A percentile compares a stretch with the other conserved stretches of the same genome.
These are phyloP conservation scores for Takifugu rubripes DNA, from an alignment of 2,797 vertebrate genomes.

Conservation along the genomic window DNA sequence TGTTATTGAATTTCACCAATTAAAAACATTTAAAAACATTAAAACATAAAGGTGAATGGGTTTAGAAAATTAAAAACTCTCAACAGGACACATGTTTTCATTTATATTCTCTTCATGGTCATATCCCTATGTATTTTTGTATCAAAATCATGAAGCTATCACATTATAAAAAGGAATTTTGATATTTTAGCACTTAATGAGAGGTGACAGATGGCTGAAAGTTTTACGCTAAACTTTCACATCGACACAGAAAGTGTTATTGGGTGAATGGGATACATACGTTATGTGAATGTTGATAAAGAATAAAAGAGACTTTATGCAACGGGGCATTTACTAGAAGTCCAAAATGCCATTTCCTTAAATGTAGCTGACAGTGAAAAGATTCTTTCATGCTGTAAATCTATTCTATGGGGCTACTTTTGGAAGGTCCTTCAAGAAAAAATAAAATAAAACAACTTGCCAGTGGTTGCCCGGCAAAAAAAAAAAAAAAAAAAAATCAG, in stretches of 20 bases:
- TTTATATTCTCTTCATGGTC: too few relatives aligned
- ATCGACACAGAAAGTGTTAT: too few relatives aligned
- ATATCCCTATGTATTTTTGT: too few relatives aligned
- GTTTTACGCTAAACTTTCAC: background rate
- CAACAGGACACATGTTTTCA: too few relatives aligned
- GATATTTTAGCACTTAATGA: background rate
- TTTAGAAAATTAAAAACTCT: too few relatives aligned
- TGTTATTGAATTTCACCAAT: too few relatives aligned
- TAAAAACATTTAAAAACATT: too few relatives aligned
- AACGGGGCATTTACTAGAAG: conserved; percentile 7
- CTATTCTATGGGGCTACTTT: conserved; percentile 18
- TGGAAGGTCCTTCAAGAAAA: conserved; percentile 37
- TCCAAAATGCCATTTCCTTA: conserved; percentile 7
- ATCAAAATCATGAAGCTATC: too few relatives aligned
- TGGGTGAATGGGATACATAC: too few relatives aligned
- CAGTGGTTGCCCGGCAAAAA: conserved; percentile 26
- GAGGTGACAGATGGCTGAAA: background rate
- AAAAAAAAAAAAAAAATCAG: conserved; percentile 23
- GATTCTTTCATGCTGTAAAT: conserved; percentile 8
- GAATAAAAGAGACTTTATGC: background rate
- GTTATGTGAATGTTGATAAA: too few relatives aligned
- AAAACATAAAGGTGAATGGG: too few relatives aligned
- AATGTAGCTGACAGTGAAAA: background rate
- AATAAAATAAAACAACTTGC: conserved; percentile 24
- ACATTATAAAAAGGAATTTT: too few relatives aligned